phyloP scores from a whole-genome alignment of 2,797 vertebrate genomes.

The Coregonus suidteri region DNA sequence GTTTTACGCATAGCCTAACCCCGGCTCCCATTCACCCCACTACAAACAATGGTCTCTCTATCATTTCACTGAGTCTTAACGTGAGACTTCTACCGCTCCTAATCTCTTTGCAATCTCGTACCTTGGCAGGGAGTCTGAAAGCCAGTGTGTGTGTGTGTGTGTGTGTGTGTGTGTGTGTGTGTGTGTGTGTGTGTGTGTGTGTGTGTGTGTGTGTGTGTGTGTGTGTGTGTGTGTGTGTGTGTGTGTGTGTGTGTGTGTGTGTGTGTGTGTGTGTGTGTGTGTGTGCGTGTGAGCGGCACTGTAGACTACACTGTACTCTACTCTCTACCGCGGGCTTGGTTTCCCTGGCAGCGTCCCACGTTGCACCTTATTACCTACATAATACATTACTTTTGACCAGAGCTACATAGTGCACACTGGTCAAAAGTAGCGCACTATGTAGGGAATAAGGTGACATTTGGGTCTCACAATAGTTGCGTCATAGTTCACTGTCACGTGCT shows the following conservation, averaged over 20 bases:
- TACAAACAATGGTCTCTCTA: constrained; percentile 20
- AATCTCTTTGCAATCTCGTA: constrained; percentile 23
- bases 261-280: no score
- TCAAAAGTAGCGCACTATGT: no score
- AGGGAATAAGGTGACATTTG: not conserved
- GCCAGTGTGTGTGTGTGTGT: constrained; percentile 1
- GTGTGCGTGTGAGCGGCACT: not conserved
- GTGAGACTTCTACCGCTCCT: constrained; percentile 11
- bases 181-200: no score
- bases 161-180: no score
- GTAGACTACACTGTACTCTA: constrained; percentile 1
- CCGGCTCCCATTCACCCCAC: not conserved
- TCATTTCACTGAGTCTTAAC: constrained; percentile 13
- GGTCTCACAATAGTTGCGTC: constrained; percentile 32
- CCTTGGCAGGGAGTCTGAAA: constrained; percentile 20
- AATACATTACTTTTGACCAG: not conserved
- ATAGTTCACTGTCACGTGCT: constrained; percentile 63
- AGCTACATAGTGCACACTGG: not conserved
- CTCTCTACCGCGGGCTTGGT: constrained; percentile 24
- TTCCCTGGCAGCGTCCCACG: not conserved
- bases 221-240: no score
- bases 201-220: no score
- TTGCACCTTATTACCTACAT: not conserved
- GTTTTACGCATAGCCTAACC: not conserved
- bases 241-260: no score